These are phyloP conservation scores for Thereuonema tuberculata DNA, from an alignment of 1,140 invertebrate species.

Conservation along the genomic window DNA sequence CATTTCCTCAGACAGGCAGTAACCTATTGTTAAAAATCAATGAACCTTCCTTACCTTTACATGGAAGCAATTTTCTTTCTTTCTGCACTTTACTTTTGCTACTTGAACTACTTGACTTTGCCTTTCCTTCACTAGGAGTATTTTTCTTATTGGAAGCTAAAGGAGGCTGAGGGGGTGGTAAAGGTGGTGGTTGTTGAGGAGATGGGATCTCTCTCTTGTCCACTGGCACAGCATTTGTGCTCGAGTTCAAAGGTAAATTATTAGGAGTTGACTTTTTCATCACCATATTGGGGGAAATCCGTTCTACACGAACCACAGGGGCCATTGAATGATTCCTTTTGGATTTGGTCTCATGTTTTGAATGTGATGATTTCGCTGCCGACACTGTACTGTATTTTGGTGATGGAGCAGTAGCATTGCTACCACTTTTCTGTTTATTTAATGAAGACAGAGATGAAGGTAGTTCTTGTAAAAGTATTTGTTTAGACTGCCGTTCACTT, in stretches of 20 bases:
- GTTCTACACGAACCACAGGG: slow-evolving; percentile 32
- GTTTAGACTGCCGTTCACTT: neutral
- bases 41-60: slow-evolving; percentile 41
- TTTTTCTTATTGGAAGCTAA: slow-evolving; percentile 16
- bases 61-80: slow-evolving; percentile 33
- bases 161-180: slow-evolving; percentile 11
- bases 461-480: neutral
- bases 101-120: slow-evolving; percentile 18
- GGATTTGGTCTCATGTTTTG: slow-evolving; percentile 8
- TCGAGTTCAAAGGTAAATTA: neutral
- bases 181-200: slow-evolving; percentile 12
- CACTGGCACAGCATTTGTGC: neutral
- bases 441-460: neutral
- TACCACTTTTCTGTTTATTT: neutral
- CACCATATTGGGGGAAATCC: slow-evolving; percentile 21
- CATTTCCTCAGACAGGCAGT: too few relatives aligned
- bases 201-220: slow-evolving; percentile 12
- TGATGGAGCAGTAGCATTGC: neutral
- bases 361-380: neutral
- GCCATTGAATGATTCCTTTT: slow-evolving; percentile 23
- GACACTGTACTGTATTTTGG: neutral
- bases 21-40: too few relatives aligned
- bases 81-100: slow-evolving; percentile 23
- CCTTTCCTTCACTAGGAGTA: slow-evolving; percentile 7
- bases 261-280: slow-evolving; percentile 7